A percentile compares a stretch with the other conserved stretches of the same genome.
Conservation (phyloP, 2,113 vertebrate genomes). For the Glaucomys volans region DNA sequence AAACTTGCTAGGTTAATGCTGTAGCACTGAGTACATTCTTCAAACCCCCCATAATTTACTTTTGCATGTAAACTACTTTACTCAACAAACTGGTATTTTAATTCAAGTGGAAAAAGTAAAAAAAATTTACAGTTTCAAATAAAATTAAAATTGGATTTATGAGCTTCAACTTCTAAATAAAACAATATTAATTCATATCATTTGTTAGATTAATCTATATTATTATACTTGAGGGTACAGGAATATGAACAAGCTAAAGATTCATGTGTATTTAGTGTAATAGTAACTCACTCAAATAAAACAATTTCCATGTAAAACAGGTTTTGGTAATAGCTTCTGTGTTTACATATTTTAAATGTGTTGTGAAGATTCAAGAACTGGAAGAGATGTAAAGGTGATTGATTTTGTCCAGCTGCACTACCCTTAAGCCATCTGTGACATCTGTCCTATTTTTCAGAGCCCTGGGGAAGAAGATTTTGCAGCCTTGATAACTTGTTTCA, state of each 20-base stretch:
- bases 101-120: background rate
- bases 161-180: conserved; percentile 48
- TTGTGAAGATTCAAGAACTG: background rate
- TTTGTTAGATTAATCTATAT: conserved; percentile 50
- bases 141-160: conserved; percentile 62
- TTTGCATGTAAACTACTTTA: background rate
- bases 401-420: background rate
- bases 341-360: conserved; percentile 62
- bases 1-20: background rate
- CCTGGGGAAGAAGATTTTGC: conserved; percentile 27
- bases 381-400: background rate
- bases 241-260: conserved; percentile 8
- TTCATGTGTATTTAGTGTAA: background rate
- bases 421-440: conserved; percentile 22
- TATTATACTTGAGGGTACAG: background rate
- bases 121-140: conserved; percentile 22
- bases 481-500: conserved; percentile 49
- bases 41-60: background rate
- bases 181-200: background rate
- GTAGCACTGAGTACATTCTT: background rate
- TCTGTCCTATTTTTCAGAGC: conserved; percentile 39
- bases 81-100: background rate
- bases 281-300: conserved; percentile 25
- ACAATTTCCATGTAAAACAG: conserved; percentile 11
- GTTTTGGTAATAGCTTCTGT: background rate